Evolutionary conservation across 1,140 invertebrate species (phyloP).

Genomic region (Drosophila mayri): DNA sequence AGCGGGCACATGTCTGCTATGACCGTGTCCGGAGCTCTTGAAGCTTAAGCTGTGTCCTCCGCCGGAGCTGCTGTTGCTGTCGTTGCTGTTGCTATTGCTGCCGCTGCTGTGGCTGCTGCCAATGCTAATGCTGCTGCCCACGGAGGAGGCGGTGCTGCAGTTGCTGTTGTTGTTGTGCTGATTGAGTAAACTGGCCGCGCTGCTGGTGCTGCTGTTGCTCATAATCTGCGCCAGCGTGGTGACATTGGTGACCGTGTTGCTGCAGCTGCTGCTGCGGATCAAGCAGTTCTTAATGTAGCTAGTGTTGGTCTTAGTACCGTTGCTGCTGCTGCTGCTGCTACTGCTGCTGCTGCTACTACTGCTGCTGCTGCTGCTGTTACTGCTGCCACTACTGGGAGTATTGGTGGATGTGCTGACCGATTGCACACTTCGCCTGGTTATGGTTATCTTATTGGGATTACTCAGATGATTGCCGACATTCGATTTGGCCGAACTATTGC

Average conservation of each 20-base stretch:
- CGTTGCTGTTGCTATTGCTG: slow-evolving; percentile 46
- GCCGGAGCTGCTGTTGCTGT: slow-evolving; percentile 61
- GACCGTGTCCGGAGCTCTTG: slow-evolving; percentile 53
- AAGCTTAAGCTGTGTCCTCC: slow-evolving; percentile 54
- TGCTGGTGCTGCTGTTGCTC: slow-evolving; percentile 82
- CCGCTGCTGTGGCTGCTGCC: slow-evolving; percentile 57
- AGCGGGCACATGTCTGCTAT: slow-evolving; percentile 36
- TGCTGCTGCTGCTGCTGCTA: slow-evolving; percentile 46
- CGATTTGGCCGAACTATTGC: slow-evolving; percentile 54
- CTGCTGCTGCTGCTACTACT: slow-evolving; percentile 23
- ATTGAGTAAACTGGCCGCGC: slow-evolving; percentile 72
- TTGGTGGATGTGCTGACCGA: slow-evolving; percentile 76
- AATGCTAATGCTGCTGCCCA: slow-evolving; percentile 76
- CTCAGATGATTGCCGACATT: slow-evolving; percentile 45
- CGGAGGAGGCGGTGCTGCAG: slow-evolving; percentile 72
- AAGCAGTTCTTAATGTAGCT: slow-evolving; percentile 82
- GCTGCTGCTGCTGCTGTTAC: slow-evolving; percentile 17
- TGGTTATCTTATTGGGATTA: slow-evolving; percentile 74
- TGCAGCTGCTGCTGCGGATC: slow-evolving; percentile 83
- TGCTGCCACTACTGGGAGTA: slow-evolving; percentile 55
- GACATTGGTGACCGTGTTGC: slow-evolving; percentile 83
- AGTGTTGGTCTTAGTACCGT: slow-evolving; percentile 56
- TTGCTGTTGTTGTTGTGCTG: slow-evolving; percentile 77
- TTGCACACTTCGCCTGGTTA: slow-evolving; percentile 70
- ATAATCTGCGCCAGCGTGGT: slow-evolving; percentile 84